Evolutionary conservation across 2,113 vertebrate species (phyloP).

Genomic region (Bufo bufo): DNA sequence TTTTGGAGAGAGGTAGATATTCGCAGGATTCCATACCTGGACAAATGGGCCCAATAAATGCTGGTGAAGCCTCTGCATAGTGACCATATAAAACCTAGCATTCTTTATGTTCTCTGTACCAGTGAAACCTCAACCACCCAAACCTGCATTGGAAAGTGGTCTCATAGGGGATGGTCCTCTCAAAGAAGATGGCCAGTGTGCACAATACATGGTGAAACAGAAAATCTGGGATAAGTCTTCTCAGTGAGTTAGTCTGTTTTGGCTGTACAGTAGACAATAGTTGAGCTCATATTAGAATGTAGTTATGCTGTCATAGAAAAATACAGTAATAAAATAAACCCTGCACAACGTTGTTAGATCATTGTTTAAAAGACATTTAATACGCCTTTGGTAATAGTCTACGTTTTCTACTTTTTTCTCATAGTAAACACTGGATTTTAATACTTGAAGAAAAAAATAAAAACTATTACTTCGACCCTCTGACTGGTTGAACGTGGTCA

Average conservation of each 20-base stretch:
- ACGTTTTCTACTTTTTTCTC: background rate
- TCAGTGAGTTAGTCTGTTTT: too few relatives aligned
- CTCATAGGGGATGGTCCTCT: too few relatives aligned
- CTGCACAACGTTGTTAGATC: background rate
- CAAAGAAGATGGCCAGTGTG: too few relatives aligned
- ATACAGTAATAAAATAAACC: background rate
- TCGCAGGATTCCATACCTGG: background rate
- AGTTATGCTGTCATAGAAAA: background rate
- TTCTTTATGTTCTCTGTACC: background rate
- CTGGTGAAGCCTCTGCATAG: background rate
- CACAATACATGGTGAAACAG: too few relatives aligned
- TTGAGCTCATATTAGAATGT: background rate
- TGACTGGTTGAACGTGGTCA: constrained; percentile 6
- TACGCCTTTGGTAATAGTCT: background rate
- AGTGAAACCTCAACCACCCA: too few relatives aligned
- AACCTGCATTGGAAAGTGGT: too few relatives aligned
- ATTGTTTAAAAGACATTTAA: background rate
- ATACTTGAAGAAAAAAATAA: background rate
- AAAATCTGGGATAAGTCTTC: too few relatives aligned
- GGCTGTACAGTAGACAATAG: background rate
- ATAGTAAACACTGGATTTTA: background rate
- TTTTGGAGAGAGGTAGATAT: too few relatives aligned
- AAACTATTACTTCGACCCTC: background rate
- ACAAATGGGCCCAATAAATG: background rate
- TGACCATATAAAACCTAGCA: background rate